Base-by-base conservation (phyloP, 2,113 vertebrate genomes). In the Steatornis caripensis region DNA sequence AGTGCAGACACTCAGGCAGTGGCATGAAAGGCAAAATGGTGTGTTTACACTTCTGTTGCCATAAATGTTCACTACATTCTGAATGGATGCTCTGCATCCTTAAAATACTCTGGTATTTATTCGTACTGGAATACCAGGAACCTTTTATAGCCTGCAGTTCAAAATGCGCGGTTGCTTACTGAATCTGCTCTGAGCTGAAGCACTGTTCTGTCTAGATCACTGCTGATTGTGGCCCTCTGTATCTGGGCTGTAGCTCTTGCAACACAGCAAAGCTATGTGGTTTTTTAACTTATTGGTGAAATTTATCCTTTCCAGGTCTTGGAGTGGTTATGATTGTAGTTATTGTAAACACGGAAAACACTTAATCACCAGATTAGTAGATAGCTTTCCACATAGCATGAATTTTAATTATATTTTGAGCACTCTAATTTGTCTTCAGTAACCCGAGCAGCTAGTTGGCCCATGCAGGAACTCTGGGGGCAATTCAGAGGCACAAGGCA, bases 321-420 rank as follows among this genome's bases (percentile, higher is more conserved):
- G 85, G 82, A 89, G 76, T 75, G 69, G 76, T 82, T 93, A 45
- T 87, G 53, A 84, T 90, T 84, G 45, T 75, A 86, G 69, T 68
- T 76, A 83, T 4, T 84, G 36, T 92, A 87, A 91, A 69, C 29
- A 49, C 45, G n/a, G 68, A 87, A 89, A 58, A 77, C 62, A 55
- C 71, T 89, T 91, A 55, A 93, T 91, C 60, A 74, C 87, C 66
- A 82, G 57, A 71, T 93, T 90, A 89, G 43, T 84, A 51, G 62
- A 89, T 87, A 36, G 10, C 51, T 89, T 96, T 91, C 85, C n/a
- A 60, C 54, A 60, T 86, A 78, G 43, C 39, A 16, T 74, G 55
- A 51, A 69, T 87, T 94, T 77, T 96, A 96, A 94, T 95, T 89
- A 70, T 23, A 76, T 87, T 72, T 78, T 72, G 53, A 93, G 72